Evolutionary conservation across 2,113 vertebrate species (phyloP).

Genomic region (Sus scrofa): T2T-Sscrofa CM000827.6:83665501-83666000

Average conservation of each 20-base stretch:
- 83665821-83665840: neutral
- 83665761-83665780: neutral
- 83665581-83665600: neutral
- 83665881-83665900: slow-evolving; percentile 10
- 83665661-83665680: slow-evolving; percentile 56
- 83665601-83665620: neutral
- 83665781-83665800: neutral
- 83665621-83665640: neutral
- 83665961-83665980: slow-evolving; percentile 60
- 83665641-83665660: neutral
- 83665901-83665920: neutral
- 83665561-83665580: neutral
- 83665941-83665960: slow-evolving; percentile 58
- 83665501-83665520: neutral
- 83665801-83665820: neutral
- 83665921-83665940: slow-evolving; percentile 24
- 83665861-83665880: neutral
- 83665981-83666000: neutral
- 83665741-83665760: slow-evolving; percentile 45
- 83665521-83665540: neutral
- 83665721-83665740: slow-evolving; percentile 41
- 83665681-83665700: slow-evolving; percentile 48
- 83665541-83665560: neutral
- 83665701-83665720: neutral
- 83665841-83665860: neutral